A percentile compares a stretch with the other conserved stretches of the same genome.
phyloP scores from a whole-genome alignment of 2,113 vertebrate species.

The Grantiella picta region DNA sequence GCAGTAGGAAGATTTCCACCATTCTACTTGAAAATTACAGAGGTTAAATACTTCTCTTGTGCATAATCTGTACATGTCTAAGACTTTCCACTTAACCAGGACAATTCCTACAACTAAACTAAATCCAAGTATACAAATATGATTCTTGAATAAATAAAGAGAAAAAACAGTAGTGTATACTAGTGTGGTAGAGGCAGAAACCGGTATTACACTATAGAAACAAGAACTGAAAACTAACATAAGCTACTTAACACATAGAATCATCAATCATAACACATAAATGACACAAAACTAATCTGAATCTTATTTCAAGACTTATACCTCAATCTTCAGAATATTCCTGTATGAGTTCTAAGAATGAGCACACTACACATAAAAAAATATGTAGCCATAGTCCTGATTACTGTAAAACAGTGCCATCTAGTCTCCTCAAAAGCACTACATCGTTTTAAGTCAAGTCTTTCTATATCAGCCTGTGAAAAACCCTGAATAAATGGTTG shows the following conservation, averaged over 20 bases:
- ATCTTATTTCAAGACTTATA: not conserved
- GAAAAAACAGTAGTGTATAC: accelerated
- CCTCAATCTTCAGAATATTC: not conserved
- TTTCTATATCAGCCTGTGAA: not conserved
- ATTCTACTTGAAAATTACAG: not conserved
- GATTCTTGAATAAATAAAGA: not conserved
- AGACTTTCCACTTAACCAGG: not conserved
- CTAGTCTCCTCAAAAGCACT: not conserved
- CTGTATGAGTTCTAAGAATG: not conserved
- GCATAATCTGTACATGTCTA: not conserved
- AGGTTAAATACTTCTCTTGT: not conserved
- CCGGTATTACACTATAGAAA: not conserved
- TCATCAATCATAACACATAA: not conserved
- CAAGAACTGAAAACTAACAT: not conserved
- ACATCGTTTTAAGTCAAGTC: not conserved
- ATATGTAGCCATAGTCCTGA: not conserved
- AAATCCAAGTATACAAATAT: not conserved
- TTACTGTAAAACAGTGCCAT: not conserved
- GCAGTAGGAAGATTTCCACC: not conserved
- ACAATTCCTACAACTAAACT: not conserved
- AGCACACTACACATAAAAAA: not conserved
- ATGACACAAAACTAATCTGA: not conserved
- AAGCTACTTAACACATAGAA: not conserved
- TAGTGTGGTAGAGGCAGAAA: not conserved
- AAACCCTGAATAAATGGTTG: not conserved